phyloP scores from a whole-genome alignment of 2,797 vertebrate genomes.

The Tenualosa thibaudeaui region DNA sequence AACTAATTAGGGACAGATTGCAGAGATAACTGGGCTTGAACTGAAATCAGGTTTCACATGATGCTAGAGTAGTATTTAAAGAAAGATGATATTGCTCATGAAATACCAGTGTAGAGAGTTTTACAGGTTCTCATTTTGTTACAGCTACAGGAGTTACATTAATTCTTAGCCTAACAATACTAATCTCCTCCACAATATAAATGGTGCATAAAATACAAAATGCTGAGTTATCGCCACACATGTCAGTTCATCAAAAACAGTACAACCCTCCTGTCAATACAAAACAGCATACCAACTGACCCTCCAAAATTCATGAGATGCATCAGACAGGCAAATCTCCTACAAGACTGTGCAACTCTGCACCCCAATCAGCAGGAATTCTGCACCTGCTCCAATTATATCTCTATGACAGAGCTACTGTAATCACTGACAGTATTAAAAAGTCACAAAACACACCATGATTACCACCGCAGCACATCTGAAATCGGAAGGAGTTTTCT shows the following conservation, averaged over 20 bases:
- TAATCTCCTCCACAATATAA: neutral
- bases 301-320: neutral
- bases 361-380: neutral
- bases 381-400: neutral
- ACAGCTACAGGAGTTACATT: neutral
- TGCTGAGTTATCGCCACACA: neutral
- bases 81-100: neutral
- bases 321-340: neutral
- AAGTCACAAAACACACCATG: neutral
- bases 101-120: neutral
- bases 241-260: neutral
- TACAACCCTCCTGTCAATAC: neutral
- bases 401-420: neutral
- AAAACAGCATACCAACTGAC: neutral
- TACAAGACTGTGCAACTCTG: neutral
- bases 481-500: neutral
- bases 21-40: neutral
- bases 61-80: neutral
- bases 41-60: neutral
- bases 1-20: neutral
- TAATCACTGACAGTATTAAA: constrained; percentile 12
- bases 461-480: neutral
- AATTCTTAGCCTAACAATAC: neutral
- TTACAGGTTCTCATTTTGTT: neutral
- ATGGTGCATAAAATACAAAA: neutral